Evolutionary conservation across 30 jellyfish, hydroid and myxozoan genomes (phyloP).

Genomic region (Pseudorhiza aurosa): DNA sequence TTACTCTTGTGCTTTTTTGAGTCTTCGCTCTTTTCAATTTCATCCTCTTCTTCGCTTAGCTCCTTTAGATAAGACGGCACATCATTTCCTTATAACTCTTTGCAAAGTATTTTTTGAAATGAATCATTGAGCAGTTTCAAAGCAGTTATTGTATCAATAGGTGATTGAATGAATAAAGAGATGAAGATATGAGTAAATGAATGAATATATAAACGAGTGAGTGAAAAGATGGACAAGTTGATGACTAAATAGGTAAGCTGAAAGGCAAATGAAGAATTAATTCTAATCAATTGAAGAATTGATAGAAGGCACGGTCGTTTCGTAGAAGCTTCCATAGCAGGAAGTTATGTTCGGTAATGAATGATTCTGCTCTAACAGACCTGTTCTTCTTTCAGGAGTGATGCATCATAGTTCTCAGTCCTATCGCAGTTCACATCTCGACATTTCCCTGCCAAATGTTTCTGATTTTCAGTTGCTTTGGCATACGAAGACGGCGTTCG

Average conservation of each 20-base stretch:
- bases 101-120: no score
- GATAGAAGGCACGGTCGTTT: no score
- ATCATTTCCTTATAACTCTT: no score
- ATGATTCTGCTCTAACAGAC: no score
- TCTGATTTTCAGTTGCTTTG: slow-evolving; percentile 31
- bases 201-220: no score
- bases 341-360: not conserved
- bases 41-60: slow-evolving; percentile 79
- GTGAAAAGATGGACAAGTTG: no score
- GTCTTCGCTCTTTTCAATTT: slow-evolving; percentile 24
- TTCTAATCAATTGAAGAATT: not conserved
- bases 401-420: slow-evolving; percentile 70
- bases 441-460: slow-evolving; percentile 61
- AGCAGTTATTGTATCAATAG: no score
- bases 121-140: no score
- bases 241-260: no score
- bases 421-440: slow-evolving; percentile 60
- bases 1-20: slow-evolving; percentile 39
- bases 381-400: slow-evolving; percentile 92
- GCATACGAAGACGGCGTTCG: slow-evolving; percentile 49
- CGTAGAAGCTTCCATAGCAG: not conserved
- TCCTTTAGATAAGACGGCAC: slow-evolving; percentile 41
- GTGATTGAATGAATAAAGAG: no score
- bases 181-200: no score
- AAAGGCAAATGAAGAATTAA: no score